A percentile compares a stretch with the other conserved stretches of the same genome.
Conservation (phyloP, 2,888 invertebrate genomes). For the Lysandra bellargus region DNA sequence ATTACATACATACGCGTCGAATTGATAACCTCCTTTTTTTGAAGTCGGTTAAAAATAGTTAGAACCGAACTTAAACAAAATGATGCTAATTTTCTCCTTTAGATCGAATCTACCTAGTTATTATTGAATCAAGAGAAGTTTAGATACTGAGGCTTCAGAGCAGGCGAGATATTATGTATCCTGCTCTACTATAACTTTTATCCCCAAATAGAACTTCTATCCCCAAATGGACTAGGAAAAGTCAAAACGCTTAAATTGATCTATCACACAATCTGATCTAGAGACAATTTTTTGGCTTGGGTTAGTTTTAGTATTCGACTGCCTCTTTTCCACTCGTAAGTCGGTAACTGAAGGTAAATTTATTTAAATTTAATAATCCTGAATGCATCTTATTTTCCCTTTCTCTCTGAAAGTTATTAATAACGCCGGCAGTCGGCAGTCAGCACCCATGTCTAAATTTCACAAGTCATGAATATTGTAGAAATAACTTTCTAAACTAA, state of each 20-base stretch:
- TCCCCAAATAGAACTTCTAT: no score
- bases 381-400: not conserved
- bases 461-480: constrained; percentile 10
- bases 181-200: no score
- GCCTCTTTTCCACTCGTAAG: not conserved
- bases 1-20: no score
- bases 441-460: constrained; percentile 3
- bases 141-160: no score
- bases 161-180: no score
- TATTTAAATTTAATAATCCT: not conserved
- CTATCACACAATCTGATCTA: not conserved
- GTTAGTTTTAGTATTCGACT: no score
- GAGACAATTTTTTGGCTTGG: not conserved
- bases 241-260: no score
- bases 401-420: constrained; percentile 20
- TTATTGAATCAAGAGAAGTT: not conserved
- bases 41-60: no score
- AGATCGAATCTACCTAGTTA: not conserved
- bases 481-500: constrained; percentile 25
- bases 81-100: not conserved
- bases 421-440: not conserved
- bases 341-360: not conserved
- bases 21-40: no score
- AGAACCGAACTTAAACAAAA: no score
- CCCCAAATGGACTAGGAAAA: no score